Conservation (phyloP, 2,113 vertebrate genomes). For the Alces alces region DNA sequence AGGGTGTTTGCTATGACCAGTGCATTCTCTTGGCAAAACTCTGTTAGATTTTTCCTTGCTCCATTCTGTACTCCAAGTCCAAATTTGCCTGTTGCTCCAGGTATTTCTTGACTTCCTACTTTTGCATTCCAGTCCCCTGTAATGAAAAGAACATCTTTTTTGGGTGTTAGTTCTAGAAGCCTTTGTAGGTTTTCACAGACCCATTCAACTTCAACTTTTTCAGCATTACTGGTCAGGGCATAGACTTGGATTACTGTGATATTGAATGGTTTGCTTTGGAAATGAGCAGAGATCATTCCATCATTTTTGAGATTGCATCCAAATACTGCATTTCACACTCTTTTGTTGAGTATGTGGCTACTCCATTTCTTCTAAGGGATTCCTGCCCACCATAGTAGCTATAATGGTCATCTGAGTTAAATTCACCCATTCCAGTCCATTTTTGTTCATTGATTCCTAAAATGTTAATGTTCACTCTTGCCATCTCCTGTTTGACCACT, state of each 20-base stretch:
- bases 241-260: background rate
- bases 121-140: background rate
- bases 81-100: background rate
- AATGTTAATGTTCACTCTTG: background rate
- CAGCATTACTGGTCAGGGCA: background rate
- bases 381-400: background rate
- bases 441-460: background rate
- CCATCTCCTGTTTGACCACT: background rate
- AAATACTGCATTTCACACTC: background rate
- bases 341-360: background rate
- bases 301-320: background rate
- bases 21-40: background rate
- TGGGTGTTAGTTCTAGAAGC: background rate
- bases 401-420: background rate
- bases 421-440: background rate
- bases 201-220: background rate
- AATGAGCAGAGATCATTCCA: background rate
- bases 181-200: background rate
- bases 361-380: background rate
- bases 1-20: background rate
- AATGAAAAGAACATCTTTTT: background rate
- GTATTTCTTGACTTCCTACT: background rate
- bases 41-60: background rate
- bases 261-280: background rate
- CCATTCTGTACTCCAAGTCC: background rate